phyloP scores from a whole-genome alignment of 2,113 vertebrate species.

The Lanius ludovicianus region DNA sequence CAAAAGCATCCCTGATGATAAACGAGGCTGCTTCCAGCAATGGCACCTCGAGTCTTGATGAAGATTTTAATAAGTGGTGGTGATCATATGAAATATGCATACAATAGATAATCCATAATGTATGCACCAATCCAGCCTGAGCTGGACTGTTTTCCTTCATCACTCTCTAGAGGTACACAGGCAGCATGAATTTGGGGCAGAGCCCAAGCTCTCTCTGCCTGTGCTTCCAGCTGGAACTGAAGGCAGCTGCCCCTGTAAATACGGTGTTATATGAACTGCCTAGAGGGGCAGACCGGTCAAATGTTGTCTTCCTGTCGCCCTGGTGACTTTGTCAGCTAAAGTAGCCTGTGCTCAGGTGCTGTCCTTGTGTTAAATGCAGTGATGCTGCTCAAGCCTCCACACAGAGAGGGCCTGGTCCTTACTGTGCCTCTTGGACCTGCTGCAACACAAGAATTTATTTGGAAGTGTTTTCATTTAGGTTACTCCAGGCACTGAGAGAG shows the following conservation, averaged over 20 bases:
- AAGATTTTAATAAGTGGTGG: background rate
- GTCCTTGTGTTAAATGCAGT: background rate
- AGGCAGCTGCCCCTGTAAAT: background rate
- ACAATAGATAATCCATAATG: background rate
- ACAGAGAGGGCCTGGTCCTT: fast-evolving
- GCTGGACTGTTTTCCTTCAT: background rate
- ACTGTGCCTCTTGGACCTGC: background rate
- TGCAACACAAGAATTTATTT: background rate
- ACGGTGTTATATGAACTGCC: background rate
- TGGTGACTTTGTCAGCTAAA: background rate
- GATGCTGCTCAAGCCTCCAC: background rate
- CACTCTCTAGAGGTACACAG: fast-evolving
- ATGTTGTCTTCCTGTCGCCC: background rate
- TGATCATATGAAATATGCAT: background rate
- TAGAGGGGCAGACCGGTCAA: background rate
- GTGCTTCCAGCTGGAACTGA: background rate
- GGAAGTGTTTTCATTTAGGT: background rate
- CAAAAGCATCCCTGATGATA: background rate
- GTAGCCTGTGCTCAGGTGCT: background rate
- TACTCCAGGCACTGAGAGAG: background rate
- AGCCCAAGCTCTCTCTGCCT: background rate
- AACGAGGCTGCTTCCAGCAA: background rate
- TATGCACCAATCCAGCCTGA: background rate
- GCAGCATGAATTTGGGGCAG: background rate
- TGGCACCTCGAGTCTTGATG: background rate